These are phyloP conservation scores for Gadus chalcogrammus DNA, from an alignment of 2,113 vertebrate genomes.

Conservation along the genomic window DNA sequence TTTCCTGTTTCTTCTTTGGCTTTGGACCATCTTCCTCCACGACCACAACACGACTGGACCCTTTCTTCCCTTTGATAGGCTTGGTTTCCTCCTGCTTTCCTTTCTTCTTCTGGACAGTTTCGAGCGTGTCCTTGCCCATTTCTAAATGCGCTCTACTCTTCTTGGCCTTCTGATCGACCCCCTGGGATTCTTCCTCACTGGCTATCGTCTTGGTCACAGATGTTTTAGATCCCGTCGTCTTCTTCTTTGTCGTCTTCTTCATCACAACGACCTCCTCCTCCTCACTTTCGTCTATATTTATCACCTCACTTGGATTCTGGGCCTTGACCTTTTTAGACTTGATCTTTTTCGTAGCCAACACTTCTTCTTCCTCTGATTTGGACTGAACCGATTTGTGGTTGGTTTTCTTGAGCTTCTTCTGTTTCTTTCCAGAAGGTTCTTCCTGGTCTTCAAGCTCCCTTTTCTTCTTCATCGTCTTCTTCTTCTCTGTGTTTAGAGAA, in stretches of 20 bases:
- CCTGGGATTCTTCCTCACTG: conserved; percentile 11
- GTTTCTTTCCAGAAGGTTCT: conserved; percentile 1
- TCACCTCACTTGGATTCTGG: conserved; percentile 10
- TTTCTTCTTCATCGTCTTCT: too few species aligned
- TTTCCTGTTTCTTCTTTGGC: conserved; percentile 17
- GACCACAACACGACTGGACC: background rate
- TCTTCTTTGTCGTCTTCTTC: conserved; percentile 14
- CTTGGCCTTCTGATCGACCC: conserved; percentile 17
- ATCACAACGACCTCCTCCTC: background rate
- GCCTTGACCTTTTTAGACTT: conserved; percentile 20
- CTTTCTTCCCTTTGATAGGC: conserved; percentile 18
- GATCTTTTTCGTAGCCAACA: background rate
- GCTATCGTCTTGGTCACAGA: background rate
- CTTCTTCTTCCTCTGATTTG: conserved; percentile 26
- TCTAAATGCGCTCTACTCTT: conserved; percentile 11
- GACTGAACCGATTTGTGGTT: background rate
- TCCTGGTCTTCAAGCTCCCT: background rate
- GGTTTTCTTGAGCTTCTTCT: conserved; percentile 5
- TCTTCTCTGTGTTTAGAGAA: too few species aligned
- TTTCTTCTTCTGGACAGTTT: conserved; percentile 5
- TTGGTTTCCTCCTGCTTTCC: background rate
- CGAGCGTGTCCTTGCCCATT: background rate
- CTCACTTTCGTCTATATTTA: conserved; percentile 28
- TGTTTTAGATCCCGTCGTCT: background rate
- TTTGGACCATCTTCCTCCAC: background rate